Conservation (phyloP, 1,140 invertebrate species). For the Drosophila persimilis region DNA sequence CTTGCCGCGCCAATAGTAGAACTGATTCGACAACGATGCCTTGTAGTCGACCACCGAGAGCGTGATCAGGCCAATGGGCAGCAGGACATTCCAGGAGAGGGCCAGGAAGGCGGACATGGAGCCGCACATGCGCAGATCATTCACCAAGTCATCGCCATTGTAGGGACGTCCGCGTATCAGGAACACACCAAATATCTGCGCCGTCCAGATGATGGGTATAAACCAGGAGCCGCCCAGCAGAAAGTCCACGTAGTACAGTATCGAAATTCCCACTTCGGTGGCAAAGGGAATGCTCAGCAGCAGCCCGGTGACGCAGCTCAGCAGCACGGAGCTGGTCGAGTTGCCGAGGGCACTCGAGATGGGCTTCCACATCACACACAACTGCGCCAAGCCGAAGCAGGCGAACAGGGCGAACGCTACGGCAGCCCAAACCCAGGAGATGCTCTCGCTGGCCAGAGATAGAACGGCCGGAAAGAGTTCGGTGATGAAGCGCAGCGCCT, state of each 20-base stretch:
- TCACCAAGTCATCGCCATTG: slow-evolving; percentile 91
- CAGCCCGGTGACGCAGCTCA: slow-evolving; percentile 92
- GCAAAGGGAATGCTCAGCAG: slow-evolving; percentile 93
- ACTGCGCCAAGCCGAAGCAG: slow-evolving; percentile 93
- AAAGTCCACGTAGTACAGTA: slow-evolving; percentile 93
- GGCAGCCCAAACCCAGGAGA: slow-evolving; percentile 90
- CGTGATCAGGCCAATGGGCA: slow-evolving; percentile 90
- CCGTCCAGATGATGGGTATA: slow-evolving; percentile 90
- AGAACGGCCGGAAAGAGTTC: slow-evolving; percentile 93
- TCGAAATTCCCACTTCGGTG: slow-evolving; percentile 93
- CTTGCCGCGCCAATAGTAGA: slow-evolving; percentile 80
- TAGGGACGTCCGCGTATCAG: slow-evolving; percentile 93
- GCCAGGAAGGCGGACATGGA: slow-evolving; percentile 89
- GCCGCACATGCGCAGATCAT: slow-evolving; percentile 85
- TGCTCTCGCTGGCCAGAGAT: slow-evolving; percentile 85
- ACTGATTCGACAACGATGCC: slow-evolving; percentile 75
- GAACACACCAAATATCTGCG: slow-evolving; percentile 91
- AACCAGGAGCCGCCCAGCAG: slow-evolving; percentile 93
- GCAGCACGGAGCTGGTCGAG: slow-evolving; percentile 93
- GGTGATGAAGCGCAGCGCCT: slow-evolving; percentile 90
- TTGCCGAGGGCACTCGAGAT: slow-evolving; percentile 90
- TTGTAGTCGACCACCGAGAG: slow-evolving; percentile 79
- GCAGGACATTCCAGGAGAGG: slow-evolving; percentile 94
- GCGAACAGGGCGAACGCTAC: slow-evolving; percentile 94
- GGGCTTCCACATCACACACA: slow-evolving; percentile 85